Percentiles rank a stretch among this genome's conserved stretches.
These are phyloP conservation scores for Gallinago jamesoni DNA, from an alignment of 2,113 vertebrate species.

Conservation along the genomic window DNA sequence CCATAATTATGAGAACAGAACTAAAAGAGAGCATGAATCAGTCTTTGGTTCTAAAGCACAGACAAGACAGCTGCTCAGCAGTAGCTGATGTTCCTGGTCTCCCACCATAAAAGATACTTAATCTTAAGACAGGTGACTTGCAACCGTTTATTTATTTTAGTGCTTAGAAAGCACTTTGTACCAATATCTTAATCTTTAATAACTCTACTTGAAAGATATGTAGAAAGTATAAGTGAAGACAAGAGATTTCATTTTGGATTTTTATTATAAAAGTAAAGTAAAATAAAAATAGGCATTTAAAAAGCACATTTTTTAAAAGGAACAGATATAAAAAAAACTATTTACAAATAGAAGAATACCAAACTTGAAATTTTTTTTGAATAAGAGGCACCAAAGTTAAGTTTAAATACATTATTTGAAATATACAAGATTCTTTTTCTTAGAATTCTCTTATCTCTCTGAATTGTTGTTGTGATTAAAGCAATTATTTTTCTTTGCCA, in stretches of 20 bases:
- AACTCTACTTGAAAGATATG: background rate
- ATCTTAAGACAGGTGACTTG: background rate
- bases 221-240: background rate
- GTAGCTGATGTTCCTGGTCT: background rate
- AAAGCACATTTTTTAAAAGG: slow-evolving; percentile 70
- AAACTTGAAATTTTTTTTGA: slow-evolving; percentile 22
- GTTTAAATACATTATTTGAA: slow-evolving; percentile 76
- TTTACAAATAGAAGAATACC: slow-evolving; percentile 78
- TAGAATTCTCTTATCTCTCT: background rate
- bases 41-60: background rate
- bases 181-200: background rate
- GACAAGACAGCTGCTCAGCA: background rate
- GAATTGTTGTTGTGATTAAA: background rate
- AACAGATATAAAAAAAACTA: slow-evolving; percentile 75
- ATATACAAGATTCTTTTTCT: slow-evolving; percentile 43
- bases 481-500: background rate
- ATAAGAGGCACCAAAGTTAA: slow-evolving; percentile 37
- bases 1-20: background rate
- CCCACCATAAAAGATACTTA: background rate
- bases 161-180: background rate
- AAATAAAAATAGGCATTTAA: slow-evolving; percentile 84
- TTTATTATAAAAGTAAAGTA: slow-evolving; percentile 87
- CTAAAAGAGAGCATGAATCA: background rate
- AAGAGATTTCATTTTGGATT: slow-evolving; percentile 51
- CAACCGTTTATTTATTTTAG: background rate